Evolutionary conservation across 2,888 invertebrate genomes (phyloP), one percentile per base, ranked within the genome.

Genomic region (Ecliptopera silaceata): DNA sequence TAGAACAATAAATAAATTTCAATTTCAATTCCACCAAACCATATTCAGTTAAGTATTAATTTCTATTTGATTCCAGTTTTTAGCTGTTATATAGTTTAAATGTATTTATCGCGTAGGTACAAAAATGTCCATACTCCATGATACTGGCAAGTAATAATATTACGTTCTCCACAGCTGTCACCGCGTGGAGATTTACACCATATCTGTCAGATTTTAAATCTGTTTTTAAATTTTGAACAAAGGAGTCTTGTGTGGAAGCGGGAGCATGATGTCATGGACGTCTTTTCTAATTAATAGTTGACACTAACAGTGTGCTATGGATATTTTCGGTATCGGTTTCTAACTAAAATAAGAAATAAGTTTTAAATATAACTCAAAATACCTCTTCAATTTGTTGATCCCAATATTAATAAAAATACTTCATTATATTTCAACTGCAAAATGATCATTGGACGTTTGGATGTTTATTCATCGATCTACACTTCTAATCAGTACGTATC

Each of bases 221-320:
- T 49, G 44, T 57, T 58, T 58, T 53, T 70, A 69, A 76, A 84
- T 59, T 55, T 51, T 47, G 61, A 65, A 90, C 88, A 91, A 90
- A 89, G 89, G 71, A 74, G 74, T 80, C 71, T 84, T 88, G 84
- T 87, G 70, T 73, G 76, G 79, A 74, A 75, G 74, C 74, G 73
- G 76, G n/a, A 72, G 70, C 80, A 76, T 91, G 90, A 90, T 87
- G 88, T 90, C 90, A 91, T 80, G 61, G 72, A 41, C 47, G 74
- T 50, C 50, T 48, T 29, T 44, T 63, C 75, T 86, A 87, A 86
- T 87, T 87, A 87, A 82, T 86, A 84, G 84, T 80, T 70, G 74
- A 77, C 77, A 77, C 84, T 86, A 82, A 87, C 75, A 80, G 75
- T 67, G 66, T 61, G 77, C 77, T 76, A 76, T 71, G 70, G 74